phyloP scores from a whole-genome alignment of 2,888 invertebrate species.

The Drosophila atripex region DNA sequence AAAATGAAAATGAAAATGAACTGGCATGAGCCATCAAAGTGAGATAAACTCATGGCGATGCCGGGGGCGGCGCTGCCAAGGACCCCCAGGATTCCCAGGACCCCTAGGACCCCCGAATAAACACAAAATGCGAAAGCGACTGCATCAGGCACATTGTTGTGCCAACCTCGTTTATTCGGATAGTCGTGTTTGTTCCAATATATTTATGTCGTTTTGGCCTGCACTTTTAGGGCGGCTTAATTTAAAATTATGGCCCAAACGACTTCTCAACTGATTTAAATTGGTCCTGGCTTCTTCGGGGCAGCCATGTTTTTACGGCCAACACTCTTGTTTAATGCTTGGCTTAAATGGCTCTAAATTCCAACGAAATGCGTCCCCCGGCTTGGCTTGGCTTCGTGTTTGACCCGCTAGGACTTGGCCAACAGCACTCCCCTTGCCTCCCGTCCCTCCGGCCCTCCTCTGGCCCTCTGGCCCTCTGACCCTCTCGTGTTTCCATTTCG shows the following conservation, averaged over 20 bases:
- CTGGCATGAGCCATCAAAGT: conserved; percentile 2
- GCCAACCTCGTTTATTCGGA: no score
- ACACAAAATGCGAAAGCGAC: conserved; percentile 17
- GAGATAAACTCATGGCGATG: conserved; percentile 10
- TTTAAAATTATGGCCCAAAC: background rate
- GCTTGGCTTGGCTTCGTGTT: conserved; percentile 15
- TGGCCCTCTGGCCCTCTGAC: background rate
- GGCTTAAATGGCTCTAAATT: conserved; percentile 23
- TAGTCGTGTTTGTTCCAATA: background rate
- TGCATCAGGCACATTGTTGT: background rate
- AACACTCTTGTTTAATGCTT: conserved; percentile 29
- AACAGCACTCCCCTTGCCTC: background rate
- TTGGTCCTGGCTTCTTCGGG: background rate
- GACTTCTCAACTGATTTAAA: background rate
- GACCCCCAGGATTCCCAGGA: background rate
- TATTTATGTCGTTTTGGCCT: background rate
- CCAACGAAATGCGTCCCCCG: conserved; percentile 20
- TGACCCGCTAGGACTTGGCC: conserved; percentile 19
- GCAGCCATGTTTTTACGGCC: conserved; percentile 15
- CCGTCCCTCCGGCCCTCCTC: background rate
- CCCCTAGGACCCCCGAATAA: conserved; percentile 3
- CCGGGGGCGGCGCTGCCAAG: background rate
- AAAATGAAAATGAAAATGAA: conserved; percentile 18
- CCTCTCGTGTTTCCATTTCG: conserved; percentile 6
- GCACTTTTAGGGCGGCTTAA: background rate